Evolutionary conservation across 2,113 vertebrate species (phyloP).

Genomic region (Chaetodon trifascialis): DNA sequence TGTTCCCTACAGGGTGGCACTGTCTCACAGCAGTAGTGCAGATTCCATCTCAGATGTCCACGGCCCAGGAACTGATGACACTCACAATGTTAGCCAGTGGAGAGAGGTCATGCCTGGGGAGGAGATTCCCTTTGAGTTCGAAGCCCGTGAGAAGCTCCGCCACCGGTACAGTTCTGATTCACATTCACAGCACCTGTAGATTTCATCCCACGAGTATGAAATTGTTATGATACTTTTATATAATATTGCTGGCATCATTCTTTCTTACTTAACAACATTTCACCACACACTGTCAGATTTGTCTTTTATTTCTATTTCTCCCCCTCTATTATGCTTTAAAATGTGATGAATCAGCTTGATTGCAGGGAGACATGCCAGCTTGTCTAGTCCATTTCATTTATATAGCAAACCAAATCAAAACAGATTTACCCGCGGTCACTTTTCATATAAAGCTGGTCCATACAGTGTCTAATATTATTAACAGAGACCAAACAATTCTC

Average conservation of each 20-base stretch:
- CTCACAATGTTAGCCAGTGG: constrained; percentile 95
- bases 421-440: no score
- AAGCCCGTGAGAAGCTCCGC: constrained; percentile 94
- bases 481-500: no score
- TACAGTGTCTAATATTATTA: no score
- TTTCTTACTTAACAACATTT: not conserved
- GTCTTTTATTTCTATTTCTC: no score
- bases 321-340: no score
- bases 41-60: constrained; percentile 91
- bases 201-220: not conserved
- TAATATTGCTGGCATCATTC: not conserved
- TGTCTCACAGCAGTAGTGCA: constrained; percentile 96
- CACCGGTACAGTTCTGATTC: constrained; percentile 87
- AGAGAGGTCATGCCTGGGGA: constrained; percentile 93
- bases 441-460: no score
- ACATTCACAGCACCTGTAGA: not conserved
- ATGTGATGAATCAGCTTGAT: no score
- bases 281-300: not conserved
- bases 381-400: no score
- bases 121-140: constrained; percentile 97
- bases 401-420: no score
- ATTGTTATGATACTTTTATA: not conserved
- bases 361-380: no score
- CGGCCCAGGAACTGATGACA: constrained; percentile 87
- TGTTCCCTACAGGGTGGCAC: constrained; percentile 87